Evolutionary conservation across 2,113 vertebrate genomes (phyloP).

Genomic region (Gopherus evgoodei): DNA sequence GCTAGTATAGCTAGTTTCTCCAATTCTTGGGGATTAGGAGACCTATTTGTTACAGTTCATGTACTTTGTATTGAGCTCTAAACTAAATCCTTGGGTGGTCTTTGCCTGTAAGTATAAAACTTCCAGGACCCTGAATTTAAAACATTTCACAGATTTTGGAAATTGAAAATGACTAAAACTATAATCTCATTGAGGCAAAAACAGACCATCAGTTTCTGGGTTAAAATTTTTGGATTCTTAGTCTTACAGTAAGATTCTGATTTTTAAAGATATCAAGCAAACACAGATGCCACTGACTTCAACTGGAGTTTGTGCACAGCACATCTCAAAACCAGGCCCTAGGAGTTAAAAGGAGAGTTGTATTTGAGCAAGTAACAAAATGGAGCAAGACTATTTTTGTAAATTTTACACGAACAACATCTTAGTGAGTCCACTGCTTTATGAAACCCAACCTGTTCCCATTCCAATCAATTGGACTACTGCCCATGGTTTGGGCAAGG

Average conservation of each 20-base stretch:
- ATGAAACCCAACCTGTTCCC: neutral
- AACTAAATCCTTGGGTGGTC: neutral
- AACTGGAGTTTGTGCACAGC: neutral
- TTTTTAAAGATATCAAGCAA: conserved; percentile 9
- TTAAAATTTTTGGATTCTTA: neutral
- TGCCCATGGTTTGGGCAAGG: neutral
- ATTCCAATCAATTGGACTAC: neutral
- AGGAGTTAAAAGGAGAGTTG: conserved; percentile 2
- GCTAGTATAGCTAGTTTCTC: conserved; percentile 38
- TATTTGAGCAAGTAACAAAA: neutral
- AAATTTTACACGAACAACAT: neutral
- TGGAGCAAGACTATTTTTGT: neutral
- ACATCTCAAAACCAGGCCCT: neutral
- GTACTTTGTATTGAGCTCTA: neutral
- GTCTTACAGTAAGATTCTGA: neutral
- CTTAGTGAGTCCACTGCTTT: neutral
- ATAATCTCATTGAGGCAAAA: neutral
- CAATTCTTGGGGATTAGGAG: conserved; percentile 47
- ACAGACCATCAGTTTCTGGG: neutral
- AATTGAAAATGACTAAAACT: conserved; percentile 23
- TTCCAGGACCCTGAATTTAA: neutral
- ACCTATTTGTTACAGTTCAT: conserved; percentile 36
- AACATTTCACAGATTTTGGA: conserved; percentile 23
- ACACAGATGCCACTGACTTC: neutral
- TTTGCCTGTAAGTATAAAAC: conserved; percentile 2